phyloP scores from a whole-genome alignment of 2,113 vertebrate genomes.

The Lagopus leucura region DNA sequence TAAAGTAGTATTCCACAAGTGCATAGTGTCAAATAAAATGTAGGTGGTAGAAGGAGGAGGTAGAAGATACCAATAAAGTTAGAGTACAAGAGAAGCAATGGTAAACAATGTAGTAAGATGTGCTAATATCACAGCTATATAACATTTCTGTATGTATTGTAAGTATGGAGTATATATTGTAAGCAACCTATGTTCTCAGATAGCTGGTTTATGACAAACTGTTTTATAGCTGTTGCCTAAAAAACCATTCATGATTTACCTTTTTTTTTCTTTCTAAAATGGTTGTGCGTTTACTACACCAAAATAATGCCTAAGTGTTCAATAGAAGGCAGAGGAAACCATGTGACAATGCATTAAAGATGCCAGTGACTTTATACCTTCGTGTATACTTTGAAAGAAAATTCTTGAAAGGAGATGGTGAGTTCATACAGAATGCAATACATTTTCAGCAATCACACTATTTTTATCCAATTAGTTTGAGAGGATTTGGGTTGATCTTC shows the following conservation, averaged over 20 bases:
- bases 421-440: background rate
- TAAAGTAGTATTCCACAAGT: background rate
- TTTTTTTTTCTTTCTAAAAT: background rate
- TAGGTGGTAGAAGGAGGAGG: no score
- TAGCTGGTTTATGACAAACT: background rate
- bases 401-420: background rate
- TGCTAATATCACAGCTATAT: background rate
- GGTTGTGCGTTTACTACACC: background rate
- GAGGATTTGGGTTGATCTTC: background rate
- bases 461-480: background rate
- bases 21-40: background rate
- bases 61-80: no score
- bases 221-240: background rate
- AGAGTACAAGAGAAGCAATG: background rate
- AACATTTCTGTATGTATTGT: background rate
- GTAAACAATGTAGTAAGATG: background rate
- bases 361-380: conserved; percentile 1
- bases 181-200: background rate
- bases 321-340: background rate
- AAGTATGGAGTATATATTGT: background rate
- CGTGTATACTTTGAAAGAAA: background rate
- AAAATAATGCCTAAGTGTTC: background rate
- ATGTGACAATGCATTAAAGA: background rate
- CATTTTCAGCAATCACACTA: background rate
- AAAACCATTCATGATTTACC: background rate